Evolutionary conservation across 2,888 invertebrate species (phyloP), one percentile per base, ranked within the genome.

Genomic region (Nycteola revayana): DNA sequence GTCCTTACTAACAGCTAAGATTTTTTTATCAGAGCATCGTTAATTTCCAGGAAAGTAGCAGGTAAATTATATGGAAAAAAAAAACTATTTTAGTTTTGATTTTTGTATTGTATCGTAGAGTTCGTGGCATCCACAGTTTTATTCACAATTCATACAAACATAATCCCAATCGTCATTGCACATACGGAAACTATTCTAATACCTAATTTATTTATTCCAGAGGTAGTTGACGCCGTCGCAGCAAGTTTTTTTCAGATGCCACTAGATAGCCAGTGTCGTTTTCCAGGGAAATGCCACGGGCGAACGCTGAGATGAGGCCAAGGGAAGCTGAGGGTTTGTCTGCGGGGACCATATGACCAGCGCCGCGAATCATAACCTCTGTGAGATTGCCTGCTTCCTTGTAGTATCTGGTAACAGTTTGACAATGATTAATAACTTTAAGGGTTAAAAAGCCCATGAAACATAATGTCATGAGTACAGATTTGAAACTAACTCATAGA

Each of bases 331-430:
- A 80, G 0, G 93, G 92, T 60, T 91, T 89, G 68, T 93, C 92
- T 0, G 90, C 79, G 0, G 93, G 92, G 2, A 92, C 91, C 90
- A 93, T 91, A 64, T 93, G 93, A 0, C 93, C 93, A 1, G 93
- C 91, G 26, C 91, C 90, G 9, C 92, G 78, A 6, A 93, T 79
- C 71, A 92, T 79, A 7, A 92, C 89, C 55, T 92, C 92, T 0
- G 89, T 90, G 21, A 93, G 81, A 48, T 91, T 91, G 1, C 85
- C 89, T 0, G 87, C 90, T 23, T 73, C 78, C 62, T 89, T 91
- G 36, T 87, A 89, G 57, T 92, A 92, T 7, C 92, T 92, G 48
- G 1, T 43, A 42, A 44, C 25, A 8, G 10, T 18, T 3, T 3
- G 5, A 14, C 5, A 5, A 21, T 21, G n/a, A 21, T 7, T 21